Evolutionary conservation across 2,888 invertebrate genomes (phyloP).

Genomic region (Microctonus aethiopoides): DNA sequence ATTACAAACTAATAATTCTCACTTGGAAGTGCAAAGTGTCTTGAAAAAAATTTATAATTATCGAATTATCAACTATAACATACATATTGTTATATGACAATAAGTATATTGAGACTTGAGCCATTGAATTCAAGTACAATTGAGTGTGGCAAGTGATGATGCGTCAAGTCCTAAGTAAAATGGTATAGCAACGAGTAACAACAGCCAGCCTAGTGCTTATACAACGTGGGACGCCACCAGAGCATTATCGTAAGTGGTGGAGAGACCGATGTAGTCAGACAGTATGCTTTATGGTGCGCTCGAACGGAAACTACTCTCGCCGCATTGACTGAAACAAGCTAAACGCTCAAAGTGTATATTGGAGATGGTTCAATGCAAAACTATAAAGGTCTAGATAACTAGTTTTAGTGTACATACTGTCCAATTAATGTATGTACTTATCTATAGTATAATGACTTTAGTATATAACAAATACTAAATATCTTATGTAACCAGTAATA

Average conservation of each 20-base stretch:
- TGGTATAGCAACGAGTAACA: slow-evolving; percentile 26
- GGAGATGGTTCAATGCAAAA: background rate
- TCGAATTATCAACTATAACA: too few relatives aligned
- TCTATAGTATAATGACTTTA: background rate
- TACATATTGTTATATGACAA: slow-evolving; percentile 31
- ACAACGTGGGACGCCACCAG: slow-evolving; percentile 32
- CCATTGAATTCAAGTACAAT: slow-evolving; percentile 42
- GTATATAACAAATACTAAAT: background rate
- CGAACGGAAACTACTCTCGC: slow-evolving; percentile 18
- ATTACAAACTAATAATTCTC: too few relatives aligned
- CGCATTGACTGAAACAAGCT: slow-evolving; percentile 4
- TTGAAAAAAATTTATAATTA: too few relatives aligned
- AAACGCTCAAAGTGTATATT: background rate
- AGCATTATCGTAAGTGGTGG: slow-evolving; percentile 52
- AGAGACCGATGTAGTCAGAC: slow-evolving; percentile 47
- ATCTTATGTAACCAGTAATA: background rate
- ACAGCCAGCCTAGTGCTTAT: slow-evolving; percentile 25
- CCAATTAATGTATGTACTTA: background rate
- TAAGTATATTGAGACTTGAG: slow-evolving; percentile 10
- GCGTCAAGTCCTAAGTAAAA: slow-evolving; percentile 48
- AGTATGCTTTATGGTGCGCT: slow-evolving; percentile 26
- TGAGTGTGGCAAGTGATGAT: slow-evolving; percentile 47
- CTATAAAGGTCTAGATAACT: background rate
- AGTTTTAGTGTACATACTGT: background rate
- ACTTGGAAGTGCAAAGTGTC: too few relatives aligned